These are phyloP conservation scores for Pluvialis apricaria DNA, from an alignment of 2,113 vertebrate species.

Conservation along the genomic window DNA sequence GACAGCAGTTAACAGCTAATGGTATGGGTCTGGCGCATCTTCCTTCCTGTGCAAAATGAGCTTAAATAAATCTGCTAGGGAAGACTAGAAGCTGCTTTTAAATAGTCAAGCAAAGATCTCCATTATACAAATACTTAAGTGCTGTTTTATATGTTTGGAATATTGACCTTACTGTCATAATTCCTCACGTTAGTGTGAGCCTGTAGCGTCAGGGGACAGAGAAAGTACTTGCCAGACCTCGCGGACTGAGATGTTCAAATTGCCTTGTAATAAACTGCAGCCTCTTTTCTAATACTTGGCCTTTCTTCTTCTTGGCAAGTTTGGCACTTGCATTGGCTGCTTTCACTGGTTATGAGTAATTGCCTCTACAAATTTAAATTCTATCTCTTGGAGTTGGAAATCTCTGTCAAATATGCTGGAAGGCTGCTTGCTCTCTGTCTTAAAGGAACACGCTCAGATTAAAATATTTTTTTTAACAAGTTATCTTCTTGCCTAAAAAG, in stretches of 20 bases:
- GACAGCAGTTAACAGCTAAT: constrained; percentile 53
- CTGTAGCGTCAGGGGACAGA: background rate
- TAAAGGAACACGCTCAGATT: background rate
- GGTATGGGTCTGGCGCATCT: constrained; percentile 16
- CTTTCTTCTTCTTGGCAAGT: background rate
- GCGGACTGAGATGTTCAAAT: background rate
- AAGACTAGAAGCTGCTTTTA: background rate
- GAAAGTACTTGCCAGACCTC: background rate
- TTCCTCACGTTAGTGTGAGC: background rate
- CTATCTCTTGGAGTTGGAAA: background rate
- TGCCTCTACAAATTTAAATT: constrained; percentile 46
- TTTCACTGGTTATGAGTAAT: constrained; percentile 41
- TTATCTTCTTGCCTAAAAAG: background rate
- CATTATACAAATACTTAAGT: background rate
- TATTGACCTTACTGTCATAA: background rate
- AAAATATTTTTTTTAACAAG: background rate
- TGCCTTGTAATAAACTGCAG: background rate
- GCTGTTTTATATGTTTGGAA: background rate
- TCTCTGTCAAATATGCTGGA: background rate
- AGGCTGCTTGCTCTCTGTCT: background rate
- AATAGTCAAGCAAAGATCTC: background rate
- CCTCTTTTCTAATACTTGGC: constrained; percentile 30
- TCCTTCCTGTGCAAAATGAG: constrained; percentile 51
- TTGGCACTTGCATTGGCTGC: background rate
- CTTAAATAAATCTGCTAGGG: constrained; percentile 15